Conservation (phyloP, 1,140 invertebrate genomes). For the Tetragonula clypearis region DNA sequence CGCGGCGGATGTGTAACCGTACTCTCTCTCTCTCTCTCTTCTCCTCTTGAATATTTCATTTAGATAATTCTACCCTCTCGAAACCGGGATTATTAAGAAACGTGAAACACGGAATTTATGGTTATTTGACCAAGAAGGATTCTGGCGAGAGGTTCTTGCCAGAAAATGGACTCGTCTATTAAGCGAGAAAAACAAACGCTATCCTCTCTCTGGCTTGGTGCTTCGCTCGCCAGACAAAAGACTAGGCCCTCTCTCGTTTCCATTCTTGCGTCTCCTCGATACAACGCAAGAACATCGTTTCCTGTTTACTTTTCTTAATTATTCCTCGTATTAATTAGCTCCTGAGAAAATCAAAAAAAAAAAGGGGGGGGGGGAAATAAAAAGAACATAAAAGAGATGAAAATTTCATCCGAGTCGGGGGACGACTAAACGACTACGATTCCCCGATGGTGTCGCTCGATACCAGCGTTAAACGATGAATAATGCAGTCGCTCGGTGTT, state of each 20-base stretch:
- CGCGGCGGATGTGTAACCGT: slow-evolving; percentile 43
- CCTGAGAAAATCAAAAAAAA: neutral
- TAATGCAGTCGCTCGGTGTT: neutral
- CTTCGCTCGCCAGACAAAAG: neutral
- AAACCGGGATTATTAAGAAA: slow-evolving; percentile 63
- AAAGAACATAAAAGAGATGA: neutral
- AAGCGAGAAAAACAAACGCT: slow-evolving; percentile 33
- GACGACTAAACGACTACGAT: neutral
- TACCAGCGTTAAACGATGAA: neutral
- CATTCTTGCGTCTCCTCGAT: neutral
- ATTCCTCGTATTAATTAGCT: neutral
- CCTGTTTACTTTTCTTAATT: neutral
- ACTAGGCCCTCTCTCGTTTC: neutral
- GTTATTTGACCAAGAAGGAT: slow-evolving; percentile 48
- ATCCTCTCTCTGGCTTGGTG: too few relatives aligned
- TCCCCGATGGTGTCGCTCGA: too few relatives aligned
- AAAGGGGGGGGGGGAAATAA: too few relatives aligned
- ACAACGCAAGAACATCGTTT: neutral
- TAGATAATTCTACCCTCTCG: slow-evolving; percentile 53
- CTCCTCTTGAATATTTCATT: slow-evolving; percentile 65
- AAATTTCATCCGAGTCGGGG: neutral
- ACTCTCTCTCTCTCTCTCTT: neutral
- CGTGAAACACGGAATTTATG: slow-evolving; percentile 49
- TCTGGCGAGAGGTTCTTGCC: slow-evolving; percentile 5
- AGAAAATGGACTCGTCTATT: slow-evolving; percentile 29